Conservation (phyloP, 2,113 vertebrate genomes). For the Polypterus bichir region DNA sequence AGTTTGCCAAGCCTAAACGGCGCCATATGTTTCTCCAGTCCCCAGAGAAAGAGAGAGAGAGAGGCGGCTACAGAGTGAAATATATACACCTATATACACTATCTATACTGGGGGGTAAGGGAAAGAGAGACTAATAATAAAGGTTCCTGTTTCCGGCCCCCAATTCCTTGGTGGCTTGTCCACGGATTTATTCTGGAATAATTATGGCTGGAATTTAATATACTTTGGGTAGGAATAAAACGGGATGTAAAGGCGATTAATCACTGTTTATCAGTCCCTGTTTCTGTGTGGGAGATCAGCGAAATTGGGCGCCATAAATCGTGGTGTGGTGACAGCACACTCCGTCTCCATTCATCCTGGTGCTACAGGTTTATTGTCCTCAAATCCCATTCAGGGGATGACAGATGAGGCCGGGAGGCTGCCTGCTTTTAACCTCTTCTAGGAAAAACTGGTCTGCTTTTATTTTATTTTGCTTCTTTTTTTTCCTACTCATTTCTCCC, state of each 20-base stretch:
- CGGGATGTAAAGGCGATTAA: conserved; percentile 61
- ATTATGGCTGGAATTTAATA: conserved; percentile 53
- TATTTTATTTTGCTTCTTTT: neutral
- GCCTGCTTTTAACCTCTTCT: conserved; percentile 36
- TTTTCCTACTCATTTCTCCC: conserved; percentile 1
- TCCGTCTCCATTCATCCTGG: conserved; percentile 63
- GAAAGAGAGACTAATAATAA: neutral
- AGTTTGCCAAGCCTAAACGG: conserved; percentile 58
- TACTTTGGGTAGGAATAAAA: conserved; percentile 44
- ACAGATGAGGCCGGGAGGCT: conserved; percentile 52
- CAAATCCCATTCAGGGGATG: conserved; percentile 66
- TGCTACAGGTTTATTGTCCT: conserved; percentile 68
- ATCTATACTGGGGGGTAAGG: neutral
- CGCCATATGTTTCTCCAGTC: conserved; percentile 56
- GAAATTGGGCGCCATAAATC: conserved; percentile 66
- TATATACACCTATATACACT: neutral
- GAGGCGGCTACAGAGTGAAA: conserved; percentile 24
- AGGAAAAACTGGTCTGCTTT: conserved; percentile 26
- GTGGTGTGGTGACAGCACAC: conserved; percentile 50
- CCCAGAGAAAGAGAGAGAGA: conserved; percentile 20
- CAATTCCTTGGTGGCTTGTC: conserved; percentile 17
- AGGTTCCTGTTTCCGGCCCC: neutral
- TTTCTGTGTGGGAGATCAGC: conserved; percentile 63
- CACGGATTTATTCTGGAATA: conserved; percentile 41
- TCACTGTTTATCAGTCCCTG: conserved; percentile 68